A percentile compares a stretch with the other conserved stretches of the same genome.
Evolutionary conservation across 2,888 invertebrate species (phyloP).

Genomic region (Caenorhabditis zanzibari): DNA sequence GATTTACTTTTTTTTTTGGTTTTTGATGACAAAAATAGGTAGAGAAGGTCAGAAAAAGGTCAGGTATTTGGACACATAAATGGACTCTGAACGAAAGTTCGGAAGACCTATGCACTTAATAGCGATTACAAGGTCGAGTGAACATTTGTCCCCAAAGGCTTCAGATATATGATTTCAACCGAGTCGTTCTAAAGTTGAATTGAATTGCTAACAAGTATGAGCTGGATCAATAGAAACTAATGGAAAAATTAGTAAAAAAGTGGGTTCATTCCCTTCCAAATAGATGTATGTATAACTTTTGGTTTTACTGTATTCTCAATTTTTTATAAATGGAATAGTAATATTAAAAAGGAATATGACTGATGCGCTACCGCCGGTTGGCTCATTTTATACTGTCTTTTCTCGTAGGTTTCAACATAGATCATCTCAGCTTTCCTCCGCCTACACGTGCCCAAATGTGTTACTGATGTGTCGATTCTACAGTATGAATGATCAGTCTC

Average conservation of each 20-base stretch:
- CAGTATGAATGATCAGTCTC: constrained; percentile 11
- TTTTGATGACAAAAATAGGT: neutral
- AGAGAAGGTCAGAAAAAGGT: constrained; percentile 8
- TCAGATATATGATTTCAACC: neutral
- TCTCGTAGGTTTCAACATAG: neutral
- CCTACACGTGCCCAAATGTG: constrained; percentile 46
- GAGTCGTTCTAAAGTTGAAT: too few species aligned
- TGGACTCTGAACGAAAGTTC: constrained; percentile 15
- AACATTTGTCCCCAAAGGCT: too few species aligned
- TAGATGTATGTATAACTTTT: too few species aligned
- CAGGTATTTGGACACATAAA: neutral
- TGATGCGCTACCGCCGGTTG: neutral
- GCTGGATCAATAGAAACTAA: too few species aligned
- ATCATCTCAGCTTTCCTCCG: constrained; percentile 26
- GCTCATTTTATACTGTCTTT: constrained; percentile 16
- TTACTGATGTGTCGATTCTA: constrained; percentile 52
- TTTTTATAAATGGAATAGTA: too few species aligned
- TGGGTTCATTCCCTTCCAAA: too few species aligned
- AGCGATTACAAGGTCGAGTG: too few species aligned
- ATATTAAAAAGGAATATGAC: neutral
- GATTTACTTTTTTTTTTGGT: neutral
- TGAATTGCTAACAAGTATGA: too few species aligned
- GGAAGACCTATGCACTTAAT: neutral
- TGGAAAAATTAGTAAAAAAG: too few species aligned
- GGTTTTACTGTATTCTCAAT: too few species aligned